Base-by-base conservation (phyloP, 2,888 invertebrate species). In the Scaptodrosophila latifasciaeformis region DNA sequence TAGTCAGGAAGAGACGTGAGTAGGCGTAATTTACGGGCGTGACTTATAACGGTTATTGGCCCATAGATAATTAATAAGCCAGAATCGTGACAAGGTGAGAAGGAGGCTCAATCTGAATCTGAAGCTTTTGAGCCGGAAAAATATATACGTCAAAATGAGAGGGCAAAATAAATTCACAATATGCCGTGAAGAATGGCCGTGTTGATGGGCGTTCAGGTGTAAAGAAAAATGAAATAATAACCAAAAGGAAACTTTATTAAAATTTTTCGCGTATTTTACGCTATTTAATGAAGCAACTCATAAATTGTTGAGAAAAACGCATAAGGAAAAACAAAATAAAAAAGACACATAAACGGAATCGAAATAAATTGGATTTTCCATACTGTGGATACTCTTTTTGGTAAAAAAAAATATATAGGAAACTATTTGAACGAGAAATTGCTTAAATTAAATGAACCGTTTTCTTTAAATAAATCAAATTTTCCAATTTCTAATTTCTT, bases 241-340 rank as follows among this genome's bases (percentile, higher is more conserved):
- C 19, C 18, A 48, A 35, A 53, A 51, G 59, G 60, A 76, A 75
- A 74, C 75, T 74, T 75, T 74, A 75, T 75, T 75, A 75, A 75
- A 67, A 75, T 77, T 74, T 74, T 70, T 69, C 77, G 71, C 70
- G 67, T 75, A 69, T 70, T 72, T 65, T 67, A 72, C 71, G 75
- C 77, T 37, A 61, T 75, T 70, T 75, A 77, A 75, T 75, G 67
- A 74, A 75, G 75, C 77, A 77, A 5, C 7, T 77, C 69, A 75
- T 74, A 77, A 75, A 75, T 74, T 75, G 75, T 62, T 59, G 69
- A 67, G n/a, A n/a, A n/a, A n/a, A 44, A 39, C 29, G 46, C 18
- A 53, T 42, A 45, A 52, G 10, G 44, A 12, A 15, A 29, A 13
- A 34, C 4, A 6, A 27, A 6, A 27, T 6, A 27, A 6, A 9